A percentile compares a stretch with the other conserved stretches of the same genome.
These are phyloP conservation scores for Phyto melanocephala DNA, from an alignment of 2,888 invertebrate species.

Conservation along the genomic window DNA sequence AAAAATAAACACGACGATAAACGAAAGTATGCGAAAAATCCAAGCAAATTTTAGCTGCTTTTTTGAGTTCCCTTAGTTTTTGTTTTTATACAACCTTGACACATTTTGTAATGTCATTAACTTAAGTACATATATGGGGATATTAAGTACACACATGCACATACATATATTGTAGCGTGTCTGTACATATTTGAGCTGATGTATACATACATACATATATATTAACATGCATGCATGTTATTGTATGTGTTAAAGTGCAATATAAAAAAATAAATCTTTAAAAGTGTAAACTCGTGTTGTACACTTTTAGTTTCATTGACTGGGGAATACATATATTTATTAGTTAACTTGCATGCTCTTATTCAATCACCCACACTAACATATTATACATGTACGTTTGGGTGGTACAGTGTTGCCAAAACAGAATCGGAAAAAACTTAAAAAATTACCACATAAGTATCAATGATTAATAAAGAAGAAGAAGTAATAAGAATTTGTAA, in stretches of 20 bases:
- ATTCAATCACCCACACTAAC: neutral
- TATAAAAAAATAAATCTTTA: neutral
- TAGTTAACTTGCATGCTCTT: neutral
- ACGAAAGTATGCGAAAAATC: slow-evolving; percentile 7
- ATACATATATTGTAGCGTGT: neutral
- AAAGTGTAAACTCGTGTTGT: slow-evolving; percentile 27
- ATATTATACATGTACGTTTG: neutral
- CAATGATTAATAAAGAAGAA: no score
- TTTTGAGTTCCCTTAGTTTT: neutral
- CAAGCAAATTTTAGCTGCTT: neutral
- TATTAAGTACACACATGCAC: neutral
- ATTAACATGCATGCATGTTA: neutral
- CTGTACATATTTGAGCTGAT: neutral
- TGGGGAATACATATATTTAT: slow-evolving; percentile 8
- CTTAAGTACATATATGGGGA: slow-evolving; percentile 17
- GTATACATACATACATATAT: neutral
- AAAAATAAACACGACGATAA: slow-evolving; percentile 16
- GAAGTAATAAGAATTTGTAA: no score
- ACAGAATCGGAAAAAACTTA: no score
- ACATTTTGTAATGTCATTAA: slow-evolving; percentile 51
- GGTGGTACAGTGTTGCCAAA: no score
- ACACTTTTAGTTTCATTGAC: neutral
- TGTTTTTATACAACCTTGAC: slow-evolving; percentile 46
- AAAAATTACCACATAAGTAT: no score
- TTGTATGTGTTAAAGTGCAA: neutral